Percentiles rank a stretch among this genome's conserved stretches.
Conservation (phyloP, 2,113 vertebrate species). For the Burhinus bistriatus region DNA sequence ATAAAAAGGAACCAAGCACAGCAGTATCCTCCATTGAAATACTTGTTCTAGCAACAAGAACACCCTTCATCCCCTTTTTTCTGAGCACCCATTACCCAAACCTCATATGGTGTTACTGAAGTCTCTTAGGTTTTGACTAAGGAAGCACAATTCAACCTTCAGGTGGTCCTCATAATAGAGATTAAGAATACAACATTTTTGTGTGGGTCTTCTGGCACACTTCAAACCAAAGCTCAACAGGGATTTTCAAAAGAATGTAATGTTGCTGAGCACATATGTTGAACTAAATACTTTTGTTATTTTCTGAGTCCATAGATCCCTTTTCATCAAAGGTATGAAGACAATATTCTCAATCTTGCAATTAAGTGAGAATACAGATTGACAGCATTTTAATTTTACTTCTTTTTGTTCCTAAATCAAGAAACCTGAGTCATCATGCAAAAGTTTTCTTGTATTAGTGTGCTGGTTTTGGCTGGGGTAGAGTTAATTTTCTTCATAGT, state of each 20-base stretch:
- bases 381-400: neutral
- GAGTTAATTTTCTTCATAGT: no score
- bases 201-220: neutral
- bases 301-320: neutral
- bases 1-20: neutral
- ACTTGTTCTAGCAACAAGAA: neutral
- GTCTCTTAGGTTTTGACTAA: neutral
- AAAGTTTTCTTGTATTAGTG: neutral
- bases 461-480: no score
- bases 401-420: neutral
- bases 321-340: neutral
- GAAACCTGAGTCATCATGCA: neutral
- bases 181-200: neutral
- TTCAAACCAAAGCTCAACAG: neutral
- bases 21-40: neutral
- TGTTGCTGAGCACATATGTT: neutral
- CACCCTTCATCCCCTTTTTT: neutral
- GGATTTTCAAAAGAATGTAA: neutral
- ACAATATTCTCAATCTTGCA: neutral
- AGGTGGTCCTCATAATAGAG: neutral
- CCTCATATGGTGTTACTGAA: neutral
- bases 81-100: neutral
- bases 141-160: neutral
- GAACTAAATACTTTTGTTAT: neutral
- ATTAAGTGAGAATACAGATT: neutral